Evolutionary conservation across 2,113 vertebrate species (phyloP), one percentile per base, ranked within the genome.

Genomic region (Cephalopterus ornatus): DNA sequence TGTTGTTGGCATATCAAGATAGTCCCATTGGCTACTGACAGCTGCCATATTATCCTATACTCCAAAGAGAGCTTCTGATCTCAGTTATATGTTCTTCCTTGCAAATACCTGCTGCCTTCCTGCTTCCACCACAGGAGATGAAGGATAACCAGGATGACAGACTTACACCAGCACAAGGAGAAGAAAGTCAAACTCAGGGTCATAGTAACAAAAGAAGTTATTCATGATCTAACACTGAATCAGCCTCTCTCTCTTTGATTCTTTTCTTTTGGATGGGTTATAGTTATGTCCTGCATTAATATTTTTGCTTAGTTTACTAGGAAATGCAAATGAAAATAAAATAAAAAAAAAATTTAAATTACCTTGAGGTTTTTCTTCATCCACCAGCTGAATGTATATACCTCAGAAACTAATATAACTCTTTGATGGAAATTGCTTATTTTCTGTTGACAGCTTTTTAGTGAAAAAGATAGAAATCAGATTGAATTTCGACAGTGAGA

Each of bases 391-490:
- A 94, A 97, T 97, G 59, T 97, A 91, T 98, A 81, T 91, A 93
- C 83, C 95, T 96, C 91, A 96, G 94, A 97, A 98, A 97, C 72
- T 96, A 98, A 97, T 95, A 96, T 42, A 88, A 86, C 95, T 97
- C 96, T 97, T 92, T 96, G 97, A 97, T 96, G 84, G 96, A 94
- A 97, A 98, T 97, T 98, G 97, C 97, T 98, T 98, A 98, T 98
- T 98, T 98, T 98, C 96, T 97, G 97, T 97, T 98, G 98, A 98
- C 98, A 98, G 97, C 97, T 98, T 98, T 97, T 98, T 98, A 98
- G 98, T 98, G 97, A 97, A 98, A 98, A 98, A 98, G 98, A 98
- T 98, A 98, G 97, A 98, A 98, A 98, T 98, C 98, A 98, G 98
- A 98, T 98, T 98, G 98, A 97, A 98, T 98, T 98, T 98, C 85